Conservation (phyloP, 1,140 invertebrate species). For the Drosophila oshimai region DNA sequence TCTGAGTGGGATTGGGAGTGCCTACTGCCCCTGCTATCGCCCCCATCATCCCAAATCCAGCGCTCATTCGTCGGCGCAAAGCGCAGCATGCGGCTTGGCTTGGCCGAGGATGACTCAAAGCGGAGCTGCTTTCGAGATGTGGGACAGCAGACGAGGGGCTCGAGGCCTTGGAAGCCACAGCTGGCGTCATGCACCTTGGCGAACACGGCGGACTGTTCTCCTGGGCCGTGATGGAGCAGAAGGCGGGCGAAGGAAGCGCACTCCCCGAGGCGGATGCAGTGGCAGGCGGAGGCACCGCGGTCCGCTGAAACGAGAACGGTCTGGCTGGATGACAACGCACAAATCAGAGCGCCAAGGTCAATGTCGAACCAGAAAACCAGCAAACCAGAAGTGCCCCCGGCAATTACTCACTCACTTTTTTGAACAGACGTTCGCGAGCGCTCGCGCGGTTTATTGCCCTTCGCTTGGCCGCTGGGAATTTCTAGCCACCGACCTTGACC, state of each 20-base stretch:
- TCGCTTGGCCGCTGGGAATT: conserved; percentile 64
- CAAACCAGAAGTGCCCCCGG: conserved; percentile 36
- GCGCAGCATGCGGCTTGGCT: conserved; percentile 35
- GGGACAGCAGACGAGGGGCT: conserved; percentile 62
- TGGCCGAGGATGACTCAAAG: conserved; percentile 9
- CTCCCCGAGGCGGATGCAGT: conserved; percentile 58
- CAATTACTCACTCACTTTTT: conserved; percentile 77
- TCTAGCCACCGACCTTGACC: conserved; percentile 69
- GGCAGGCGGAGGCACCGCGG: conserved; percentile 25
- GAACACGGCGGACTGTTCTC: conserved; percentile 51
- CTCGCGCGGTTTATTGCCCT: conserved; percentile 70
- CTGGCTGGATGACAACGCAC: conserved; percentile 22
- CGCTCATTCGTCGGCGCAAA: conserved; percentile 35
- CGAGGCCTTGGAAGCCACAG: conserved; percentile 65
- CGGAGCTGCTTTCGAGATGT: conserved; percentile 6
- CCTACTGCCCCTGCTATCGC: background rate
- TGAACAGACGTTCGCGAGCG: conserved; percentile 12
- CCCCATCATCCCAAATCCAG: conserved; percentile 50
- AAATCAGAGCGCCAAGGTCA: conserved; percentile 30
- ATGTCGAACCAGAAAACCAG: conserved; percentile 36
- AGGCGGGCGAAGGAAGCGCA: conserved; percentile 41
- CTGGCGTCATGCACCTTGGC: conserved; percentile 47
- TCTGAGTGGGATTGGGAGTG: background rate
- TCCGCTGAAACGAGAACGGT: conserved; percentile 23
- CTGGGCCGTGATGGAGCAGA: conserved; percentile 44